These are phyloP conservation scores for Dinocampus coccinellae DNA, from an alignment of 2,888 invertebrate species.

Conservation along the genomic window DNA sequence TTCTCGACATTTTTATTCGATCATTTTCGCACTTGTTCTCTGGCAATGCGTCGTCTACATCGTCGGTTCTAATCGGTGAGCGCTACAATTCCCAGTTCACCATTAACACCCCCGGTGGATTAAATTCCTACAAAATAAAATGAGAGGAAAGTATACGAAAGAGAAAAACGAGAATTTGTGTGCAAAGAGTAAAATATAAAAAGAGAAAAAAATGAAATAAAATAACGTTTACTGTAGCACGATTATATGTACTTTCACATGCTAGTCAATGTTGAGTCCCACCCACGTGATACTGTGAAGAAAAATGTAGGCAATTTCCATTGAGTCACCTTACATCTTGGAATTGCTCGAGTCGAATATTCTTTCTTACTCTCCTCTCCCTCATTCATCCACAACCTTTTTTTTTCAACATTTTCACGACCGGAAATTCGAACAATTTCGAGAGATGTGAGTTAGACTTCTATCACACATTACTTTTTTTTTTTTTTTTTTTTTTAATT, in stretches of 20 bases:
- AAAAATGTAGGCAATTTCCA: not conserved
- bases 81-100: slow-evolving; percentile 45
- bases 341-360: not conserved
- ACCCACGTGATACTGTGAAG: slow-evolving; percentile 1
- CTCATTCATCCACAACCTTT: too few species aligned
- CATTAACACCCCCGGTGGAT: slow-evolving; percentile 52
- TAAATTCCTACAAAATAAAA: slow-evolving; percentile 51
- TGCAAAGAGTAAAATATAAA: too few species aligned
- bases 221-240: slow-evolving; percentile 13
- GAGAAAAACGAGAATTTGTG: too few species aligned
- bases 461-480: not conserved
- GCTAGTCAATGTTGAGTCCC: slow-evolving; percentile 4
- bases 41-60: not conserved
- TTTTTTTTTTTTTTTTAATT: not conserved
- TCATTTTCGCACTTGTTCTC: slow-evolving; percentile 17
- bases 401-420: slow-evolving; percentile 8
- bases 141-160: not conserved
- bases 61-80: slow-evolving; percentile 52
- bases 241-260: slow-evolving; percentile 35
- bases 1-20: slow-evolving; percentile 30
- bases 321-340: not conserved
- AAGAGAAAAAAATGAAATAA: not conserved
- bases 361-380: not conserved
- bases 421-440: not conserved
- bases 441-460: not conserved